Conservation (phyloP, 2,888 invertebrate species). For the Steinernema hermaphroditum region DNA sequence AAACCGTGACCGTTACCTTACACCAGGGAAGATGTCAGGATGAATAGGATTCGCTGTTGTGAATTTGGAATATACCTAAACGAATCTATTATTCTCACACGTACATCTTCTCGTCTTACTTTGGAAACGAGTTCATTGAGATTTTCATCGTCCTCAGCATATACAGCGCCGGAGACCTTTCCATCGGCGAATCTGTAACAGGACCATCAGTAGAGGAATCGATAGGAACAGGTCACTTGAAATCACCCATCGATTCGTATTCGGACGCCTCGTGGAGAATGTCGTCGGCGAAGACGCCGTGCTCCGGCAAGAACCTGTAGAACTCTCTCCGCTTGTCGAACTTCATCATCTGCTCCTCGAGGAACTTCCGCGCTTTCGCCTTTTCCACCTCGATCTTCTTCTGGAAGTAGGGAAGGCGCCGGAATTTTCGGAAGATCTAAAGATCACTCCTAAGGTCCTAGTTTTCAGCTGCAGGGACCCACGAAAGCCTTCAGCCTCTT, state of each 20-base stretch:
- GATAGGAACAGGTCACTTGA: background rate
- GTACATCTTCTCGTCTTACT: background rate
- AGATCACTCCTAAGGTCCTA: slow-evolving; percentile 7
- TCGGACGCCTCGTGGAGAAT: slow-evolving; percentile 75
- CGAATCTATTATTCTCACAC: background rate
- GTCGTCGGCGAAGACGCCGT: slow-evolving; percentile 71
- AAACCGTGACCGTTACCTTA: slow-evolving; percentile 43
- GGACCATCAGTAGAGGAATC: background rate
- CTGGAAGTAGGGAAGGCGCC: slow-evolving; percentile 77
- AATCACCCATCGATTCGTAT: slow-evolving; percentile 59
- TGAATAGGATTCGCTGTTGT: slow-evolving; percentile 95
- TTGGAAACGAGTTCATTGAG: slow-evolving; percentile 31
- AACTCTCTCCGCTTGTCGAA: slow-evolving; percentile 51
- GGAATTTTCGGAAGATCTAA: slow-evolving; percentile 50
- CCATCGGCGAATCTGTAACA: slow-evolving; percentile 44
- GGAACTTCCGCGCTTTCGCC: slow-evolving; percentile 62
- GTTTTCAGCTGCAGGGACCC: slow-evolving; percentile 18
- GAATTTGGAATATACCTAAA: slow-evolving; percentile 79
- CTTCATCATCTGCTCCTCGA: slow-evolving; percentile 42
- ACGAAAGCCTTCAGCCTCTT: slow-evolving; percentile 32
- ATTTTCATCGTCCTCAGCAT: slow-evolving; percentile 37
- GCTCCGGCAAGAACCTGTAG: slow-evolving; percentile 71
- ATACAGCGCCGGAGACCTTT: slow-evolving; percentile 38
- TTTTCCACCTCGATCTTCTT: slow-evolving; percentile 67
- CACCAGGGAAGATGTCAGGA: slow-evolving; percentile 91